Base-by-base conservation (phyloP, 2,797 vertebrate species). In the Zalophus californianus region DNA sequence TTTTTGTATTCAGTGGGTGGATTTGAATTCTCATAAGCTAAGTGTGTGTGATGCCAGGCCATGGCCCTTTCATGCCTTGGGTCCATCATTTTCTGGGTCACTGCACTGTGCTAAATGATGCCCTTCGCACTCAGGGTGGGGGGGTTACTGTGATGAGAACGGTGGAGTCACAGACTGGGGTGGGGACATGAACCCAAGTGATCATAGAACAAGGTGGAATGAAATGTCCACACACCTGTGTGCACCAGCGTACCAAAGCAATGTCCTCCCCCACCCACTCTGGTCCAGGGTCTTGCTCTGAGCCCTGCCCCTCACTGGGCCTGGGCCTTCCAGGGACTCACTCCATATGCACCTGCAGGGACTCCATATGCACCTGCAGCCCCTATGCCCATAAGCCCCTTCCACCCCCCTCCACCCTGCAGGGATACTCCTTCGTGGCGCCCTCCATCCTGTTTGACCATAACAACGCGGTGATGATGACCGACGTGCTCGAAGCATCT, bases 401-500 rank as follows among this genome's bases (percentile, higher is more conserved):
- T 52, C 21, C 32, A 12, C 10, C 0, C 5, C n/a, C 64, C 52
- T 27, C 32, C 23, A 0, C 5, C 50, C n/a, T 52, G 7, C 97
- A 99, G 99, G 99, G 99, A 23, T 99, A 99, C 98, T 99, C 99
- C 44, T 99, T 99, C 48, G 98, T 99, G 64, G 99, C 99, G 3
- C 99, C 99, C 0, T 99, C 99, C 92, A 99, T 99, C 97, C 98
- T 99, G 64, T 99, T 99, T 97, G 99, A 99, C 97, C 99, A 99
- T 89, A 98, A 98, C 23, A 99, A 99, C 2, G 99, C 99, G 0
- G 99, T 99, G 92, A 99, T 99, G 98, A 99, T 99, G 98, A 99
- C 99, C 0, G 99, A 99, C 77, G 99, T 99, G 91, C 98, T 99
- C 18, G 98, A 99, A 16, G 98, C 98, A 2, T 98, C 99, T 27